Base-by-base conservation (phyloP, 2,888 invertebrate species). In the Spisula subtruncata region DNA sequence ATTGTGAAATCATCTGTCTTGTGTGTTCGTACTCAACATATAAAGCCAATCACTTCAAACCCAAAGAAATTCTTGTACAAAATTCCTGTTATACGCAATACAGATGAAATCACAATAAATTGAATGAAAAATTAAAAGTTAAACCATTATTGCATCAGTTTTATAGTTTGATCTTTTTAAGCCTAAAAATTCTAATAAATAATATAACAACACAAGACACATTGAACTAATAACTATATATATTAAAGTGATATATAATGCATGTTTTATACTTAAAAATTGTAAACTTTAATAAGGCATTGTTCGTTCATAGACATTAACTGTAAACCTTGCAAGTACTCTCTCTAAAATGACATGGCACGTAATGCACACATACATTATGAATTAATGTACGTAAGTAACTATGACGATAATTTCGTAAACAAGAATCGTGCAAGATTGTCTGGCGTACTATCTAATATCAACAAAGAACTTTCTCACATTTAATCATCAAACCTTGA, bases 161-260 rank as follows among this genome's bases (percentile, higher is more conserved):
- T 83, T 87, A 87, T 66, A 81, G 81, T 81, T 91, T 91, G 90
- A 88, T 90, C 87, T 86, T 89, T 83, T 87, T 82, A 87, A 92
- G 88, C 88, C 86, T 90, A 81, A 86, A 89, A 90, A 90, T 88
- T 87, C 90, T 92, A 92, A 92, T 92, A 92, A 92, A 92, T 90
- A 85, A 89, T 87, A 88, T 90, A 92, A 92, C 91, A 92, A 92
- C 92, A 92, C 92, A 91, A 92, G 91, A 91, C 92, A 92, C 92
- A 92, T 89, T 86, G 85, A 87, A 91, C 91, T 90, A 90, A 81
- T 91, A 90, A 91, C 90, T 92, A 92, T 90, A 88, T 90, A 86
- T 91, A 84, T 84, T 84, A 84, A 85, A 85, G 85, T 84, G 86
- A 89, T 86, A 89, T 48, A 75, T 84, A 84, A 75, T 75, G 75